Conservation (phyloP, 2,888 invertebrate genomes). For the Lypha dubia region DNA sequence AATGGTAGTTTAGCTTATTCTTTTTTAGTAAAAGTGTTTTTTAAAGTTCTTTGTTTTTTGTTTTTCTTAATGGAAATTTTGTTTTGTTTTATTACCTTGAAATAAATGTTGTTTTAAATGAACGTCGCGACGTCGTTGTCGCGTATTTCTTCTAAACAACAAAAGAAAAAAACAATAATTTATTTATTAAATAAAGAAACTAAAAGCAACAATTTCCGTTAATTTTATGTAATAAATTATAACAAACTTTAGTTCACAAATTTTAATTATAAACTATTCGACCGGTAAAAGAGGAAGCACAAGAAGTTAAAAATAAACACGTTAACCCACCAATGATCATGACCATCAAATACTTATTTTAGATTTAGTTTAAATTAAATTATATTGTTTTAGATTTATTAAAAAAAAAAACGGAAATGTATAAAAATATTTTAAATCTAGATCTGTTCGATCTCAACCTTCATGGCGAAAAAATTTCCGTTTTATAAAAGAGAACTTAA, state of each 20-base stretch:
- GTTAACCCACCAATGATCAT: constrained; percentile 19
- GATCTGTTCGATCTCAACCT: background rate
- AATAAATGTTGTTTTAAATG: constrained; percentile 52
- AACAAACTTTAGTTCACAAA: constrained; percentile 21
- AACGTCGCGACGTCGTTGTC: too few relatives aligned
- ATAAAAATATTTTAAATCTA: background rate
- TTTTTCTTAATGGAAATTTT: constrained; percentile 8
- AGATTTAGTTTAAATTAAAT: background rate
- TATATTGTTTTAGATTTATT: background rate
- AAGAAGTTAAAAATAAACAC: background rate
- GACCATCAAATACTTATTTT: background rate
- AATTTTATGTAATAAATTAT: constrained; percentile 56
- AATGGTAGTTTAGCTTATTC: constrained; percentile 25
- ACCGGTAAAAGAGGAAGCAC: background rate
- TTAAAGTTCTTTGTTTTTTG: constrained; percentile 19
- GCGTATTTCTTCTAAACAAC: background rate
- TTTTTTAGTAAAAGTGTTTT: constrained; percentile 50
- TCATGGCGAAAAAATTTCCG: background rate
- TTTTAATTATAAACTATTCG: constrained; percentile 8
- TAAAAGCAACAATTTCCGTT: constrained; percentile 59
- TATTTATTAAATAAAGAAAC: background rate
- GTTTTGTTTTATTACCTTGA: constrained; percentile 58
- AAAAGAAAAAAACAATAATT: constrained; percentile 12
- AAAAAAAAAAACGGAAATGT: constrained; percentile 1
- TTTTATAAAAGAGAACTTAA: background rate